These are phyloP conservation scores for Micrastur ruficollis DNA, from an alignment of 2,797 vertebrate species.

Conservation along the genomic window DNA sequence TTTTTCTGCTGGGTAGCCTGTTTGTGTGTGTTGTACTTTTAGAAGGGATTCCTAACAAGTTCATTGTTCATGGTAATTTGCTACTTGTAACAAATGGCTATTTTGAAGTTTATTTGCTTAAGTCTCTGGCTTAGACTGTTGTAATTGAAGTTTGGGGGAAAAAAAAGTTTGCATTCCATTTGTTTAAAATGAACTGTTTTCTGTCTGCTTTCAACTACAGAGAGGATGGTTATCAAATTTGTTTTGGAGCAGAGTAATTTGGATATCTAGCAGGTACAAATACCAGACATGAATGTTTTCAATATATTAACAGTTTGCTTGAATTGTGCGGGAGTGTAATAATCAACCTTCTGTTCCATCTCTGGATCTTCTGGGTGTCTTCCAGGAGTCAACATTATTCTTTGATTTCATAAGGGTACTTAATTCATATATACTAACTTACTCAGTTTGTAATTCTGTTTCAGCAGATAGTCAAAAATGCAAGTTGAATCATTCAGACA, in stretches of 20 bases:
- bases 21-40: slow-evolving; percentile 75
- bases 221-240: slow-evolving; percentile 9
- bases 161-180: slow-evolving; percentile 6
- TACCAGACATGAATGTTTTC: slow-evolving; percentile 16
- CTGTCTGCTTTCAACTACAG: slow-evolving; percentile 31
- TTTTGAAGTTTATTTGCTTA: slow-evolving; percentile 52
- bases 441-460: not conserved
- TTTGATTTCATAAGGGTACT: slow-evolving; percentile 33
- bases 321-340: not conserved
- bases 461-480: not conserved
- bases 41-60: slow-evolving; percentile 51
- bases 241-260: slow-evolving; percentile 27
- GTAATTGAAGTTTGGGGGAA: slow-evolving; percentile 22
- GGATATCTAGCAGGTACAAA: slow-evolving; percentile 20
- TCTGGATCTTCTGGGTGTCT: slow-evolving; percentile 38
- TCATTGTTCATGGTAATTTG: slow-evolving; percentile 48
- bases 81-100: slow-evolving; percentile 60
- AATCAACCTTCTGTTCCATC: slow-evolving; percentile 41
- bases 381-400: slow-evolving; percentile 1
- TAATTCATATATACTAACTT: not conserved
- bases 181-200: slow-evolving; percentile 23
- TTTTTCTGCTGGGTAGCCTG: slow-evolving; percentile 76
- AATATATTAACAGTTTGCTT: not conserved
- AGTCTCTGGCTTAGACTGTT: slow-evolving; percentile 56
- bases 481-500: not conserved